Conservation (phyloP, 53 echinoderm and acorn worm species). For the Echinarachnius parma region DNA sequence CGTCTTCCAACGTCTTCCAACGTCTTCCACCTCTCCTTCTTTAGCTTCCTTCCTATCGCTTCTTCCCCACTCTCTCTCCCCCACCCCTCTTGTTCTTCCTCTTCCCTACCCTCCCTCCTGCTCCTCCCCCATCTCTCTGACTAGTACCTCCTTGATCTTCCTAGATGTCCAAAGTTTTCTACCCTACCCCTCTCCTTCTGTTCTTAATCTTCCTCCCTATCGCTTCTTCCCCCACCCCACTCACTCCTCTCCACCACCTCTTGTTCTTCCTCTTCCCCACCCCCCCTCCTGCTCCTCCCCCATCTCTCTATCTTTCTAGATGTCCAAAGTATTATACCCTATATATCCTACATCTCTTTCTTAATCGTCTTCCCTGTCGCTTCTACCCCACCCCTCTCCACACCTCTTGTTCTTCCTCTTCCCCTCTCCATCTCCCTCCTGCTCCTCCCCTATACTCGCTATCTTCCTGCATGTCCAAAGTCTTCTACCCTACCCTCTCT, state of each 20-base stretch:
- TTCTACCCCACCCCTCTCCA: not conserved
- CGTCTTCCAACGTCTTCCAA: too few relatives aligned
- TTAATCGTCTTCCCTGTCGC: not conserved
- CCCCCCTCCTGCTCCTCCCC: not conserved
- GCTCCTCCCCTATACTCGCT: not conserved
- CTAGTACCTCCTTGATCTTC: not conserved
- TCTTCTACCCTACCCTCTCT: not conserved
- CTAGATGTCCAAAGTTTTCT: not conserved
- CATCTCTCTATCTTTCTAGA: not conserved
- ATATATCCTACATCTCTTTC: not conserved
- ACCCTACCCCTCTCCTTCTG: not conserved
- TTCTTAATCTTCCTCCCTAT: too few relatives aligned
- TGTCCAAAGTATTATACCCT: not conserved
- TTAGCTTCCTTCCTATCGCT: too few relatives aligned
- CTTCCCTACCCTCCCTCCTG: too few relatives aligned
- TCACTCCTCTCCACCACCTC: not conserved
- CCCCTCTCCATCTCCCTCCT: not conserved
- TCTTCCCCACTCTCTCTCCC: too few relatives aligned
- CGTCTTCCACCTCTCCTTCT: too few relatives aligned
- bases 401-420: not conserved
- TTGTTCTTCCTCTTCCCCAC: not conserved
- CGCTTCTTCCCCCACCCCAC: too few relatives aligned
- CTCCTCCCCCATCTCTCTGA: not conserved
- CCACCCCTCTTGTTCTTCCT: too few relatives aligned
- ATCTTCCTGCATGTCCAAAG: not conserved